A percentile compares a stretch with the other conserved stretches of the same genome.
These are phyloP conservation scores for Poecilus cupreus DNA, from an alignment of 2,888 invertebrate species.

Conservation along the genomic window DNA sequence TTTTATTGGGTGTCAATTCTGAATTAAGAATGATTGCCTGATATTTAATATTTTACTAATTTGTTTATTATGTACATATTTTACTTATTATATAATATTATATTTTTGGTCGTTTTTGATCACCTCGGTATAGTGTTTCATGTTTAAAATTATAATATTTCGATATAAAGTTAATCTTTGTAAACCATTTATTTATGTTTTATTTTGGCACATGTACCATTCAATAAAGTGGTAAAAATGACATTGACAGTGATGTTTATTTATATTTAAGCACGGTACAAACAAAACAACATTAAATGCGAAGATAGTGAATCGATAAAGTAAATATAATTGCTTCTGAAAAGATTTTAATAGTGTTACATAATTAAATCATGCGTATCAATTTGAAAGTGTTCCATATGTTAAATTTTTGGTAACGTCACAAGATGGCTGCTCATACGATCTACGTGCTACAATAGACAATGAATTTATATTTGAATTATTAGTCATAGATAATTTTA, in stretches of 20 bases:
- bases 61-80: conserved; percentile 35
- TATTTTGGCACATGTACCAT: conserved; percentile 40
- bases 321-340: background rate
- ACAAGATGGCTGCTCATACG: conserved; percentile 39
- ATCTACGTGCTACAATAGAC: conserved; percentile 34
- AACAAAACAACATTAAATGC: background rate
- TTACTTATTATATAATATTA: conserved; percentile 28
- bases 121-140: conserved; percentile 42
- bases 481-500: conserved; percentile 51
- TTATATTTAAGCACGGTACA: background rate
- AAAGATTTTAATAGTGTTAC: conserved; percentile 17
- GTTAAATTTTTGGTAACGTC: conserved; percentile 42
- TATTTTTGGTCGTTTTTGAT: conserved; percentile 41
- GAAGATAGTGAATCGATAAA: background rate
- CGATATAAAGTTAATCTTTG: conserved; percentile 40
- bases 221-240: conserved; percentile 29
- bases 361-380: conserved; percentile 33
- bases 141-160: conserved; percentile 36
- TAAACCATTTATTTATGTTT: conserved; percentile 40
- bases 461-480: conserved; percentile 47
- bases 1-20: conserved; percentile 13
- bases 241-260: background rate
- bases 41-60: conserved; percentile 39
- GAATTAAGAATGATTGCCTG: background rate
- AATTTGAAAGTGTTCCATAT: conserved; percentile 35